Percentiles rank a stretch among this genome's conserved stretches.
phyloP scores from a whole-genome alignment of 2,113 vertebrate genomes.

The Athene cunicularia region DNA sequence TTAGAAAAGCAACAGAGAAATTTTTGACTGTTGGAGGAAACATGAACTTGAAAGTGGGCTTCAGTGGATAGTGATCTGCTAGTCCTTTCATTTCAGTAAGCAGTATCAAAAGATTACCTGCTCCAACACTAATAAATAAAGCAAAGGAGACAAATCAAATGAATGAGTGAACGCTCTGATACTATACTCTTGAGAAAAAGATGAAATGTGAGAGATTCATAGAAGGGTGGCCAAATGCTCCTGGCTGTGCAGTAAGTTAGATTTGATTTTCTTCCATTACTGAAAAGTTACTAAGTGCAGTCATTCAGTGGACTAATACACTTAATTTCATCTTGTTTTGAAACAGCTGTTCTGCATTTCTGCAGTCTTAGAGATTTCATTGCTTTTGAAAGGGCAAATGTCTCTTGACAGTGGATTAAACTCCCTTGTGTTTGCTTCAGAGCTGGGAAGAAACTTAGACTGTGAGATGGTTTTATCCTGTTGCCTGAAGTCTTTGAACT shows the following conservation, averaged over 20 bases:
- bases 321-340: neutral
- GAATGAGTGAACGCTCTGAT: neutral
- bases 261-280: neutral
- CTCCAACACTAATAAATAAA: neutral
- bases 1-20: neutral
- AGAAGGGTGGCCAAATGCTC: neutral
- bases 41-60: neutral
- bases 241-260: neutral
- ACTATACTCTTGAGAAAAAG: neutral
- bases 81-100: neutral
- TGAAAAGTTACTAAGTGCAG: neutral
- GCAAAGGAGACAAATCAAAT: neutral
- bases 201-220: neutral
- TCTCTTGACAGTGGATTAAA: neutral
- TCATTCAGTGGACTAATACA: neutral
- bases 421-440: neutral
- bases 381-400: neutral
- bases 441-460: neutral
- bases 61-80: neutral
- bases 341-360: conserved; percentile 18
- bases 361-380: neutral
- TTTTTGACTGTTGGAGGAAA: neutral
- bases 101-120: neutral
- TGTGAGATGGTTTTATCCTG: neutral
- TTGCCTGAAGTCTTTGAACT: neutral